A percentile compares a stretch with the other conserved stretches of the same genome.
Evolutionary conservation across 2,888 invertebrate species (phyloP).

Genomic region (Eutolmus rufibarbis): DNA sequence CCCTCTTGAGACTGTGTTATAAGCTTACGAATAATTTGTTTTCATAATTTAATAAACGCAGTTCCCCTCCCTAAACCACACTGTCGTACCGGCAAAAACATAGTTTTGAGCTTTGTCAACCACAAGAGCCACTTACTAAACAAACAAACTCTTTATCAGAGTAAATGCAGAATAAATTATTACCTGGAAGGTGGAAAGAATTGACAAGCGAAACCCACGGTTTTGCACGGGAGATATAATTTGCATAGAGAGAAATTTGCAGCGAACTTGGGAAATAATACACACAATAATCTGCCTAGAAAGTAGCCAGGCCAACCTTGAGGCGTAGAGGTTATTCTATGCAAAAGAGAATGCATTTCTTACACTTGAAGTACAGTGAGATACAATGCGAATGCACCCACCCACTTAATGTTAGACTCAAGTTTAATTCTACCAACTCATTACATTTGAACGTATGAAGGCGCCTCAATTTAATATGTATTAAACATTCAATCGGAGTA

Average conservation of each 20-base stretch:
- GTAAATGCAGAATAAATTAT: constrained; percentile 11
- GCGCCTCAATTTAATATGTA: not conserved
- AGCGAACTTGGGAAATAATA: not conserved
- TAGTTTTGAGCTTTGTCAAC: not conserved
- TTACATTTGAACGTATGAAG: not conserved
- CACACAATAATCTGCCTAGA: not conserved
- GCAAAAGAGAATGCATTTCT: not conserved
- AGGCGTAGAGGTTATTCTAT: not conserved
- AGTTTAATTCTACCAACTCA: not conserved
- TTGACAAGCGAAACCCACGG: not conserved
- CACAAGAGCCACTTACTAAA: not conserved
- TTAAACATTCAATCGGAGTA: not conserved
- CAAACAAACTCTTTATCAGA: not conserved
- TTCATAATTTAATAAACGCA: not conserved
- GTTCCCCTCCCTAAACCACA: not conserved
- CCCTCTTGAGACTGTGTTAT: not conserved
- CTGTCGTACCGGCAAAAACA: not conserved
- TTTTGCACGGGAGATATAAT: not conserved
- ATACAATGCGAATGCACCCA: not conserved
- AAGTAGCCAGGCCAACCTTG: not conserved
- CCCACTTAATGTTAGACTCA: not conserved
- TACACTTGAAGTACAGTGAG: not conserved
- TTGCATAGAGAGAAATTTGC: constrained; percentile 1
- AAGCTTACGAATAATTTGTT: not conserved
- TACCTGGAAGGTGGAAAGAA: not conserved